Percentiles rank a stretch among this genome's conserved stretches.
Conservation (phyloP, 2,888 invertebrate genomes). For the Calliscelio sp. region DNA sequence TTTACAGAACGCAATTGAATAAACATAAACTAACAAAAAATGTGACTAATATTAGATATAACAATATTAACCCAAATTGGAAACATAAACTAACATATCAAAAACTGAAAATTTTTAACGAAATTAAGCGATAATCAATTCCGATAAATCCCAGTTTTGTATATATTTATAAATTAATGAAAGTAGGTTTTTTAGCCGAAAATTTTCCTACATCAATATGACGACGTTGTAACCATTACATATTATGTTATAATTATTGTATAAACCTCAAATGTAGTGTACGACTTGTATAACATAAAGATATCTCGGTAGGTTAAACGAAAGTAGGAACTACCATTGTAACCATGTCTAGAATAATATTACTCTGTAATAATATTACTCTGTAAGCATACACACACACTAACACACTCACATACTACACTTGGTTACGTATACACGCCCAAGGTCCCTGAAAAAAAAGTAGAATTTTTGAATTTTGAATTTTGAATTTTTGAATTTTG, state of each 20-base stretch:
- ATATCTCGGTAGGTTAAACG: constrained; percentile 2
- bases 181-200: background rate
- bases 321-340: constrained; percentile 20
- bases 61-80: constrained; percentile 41
- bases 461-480: too few species aligned
- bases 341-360: too few species aligned
- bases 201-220: constrained; percentile 19
- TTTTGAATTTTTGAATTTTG: too few species aligned
- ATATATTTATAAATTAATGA: background rate
- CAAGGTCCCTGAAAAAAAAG: too few species aligned
- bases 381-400: too few species aligned
- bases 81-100: constrained; percentile 72
- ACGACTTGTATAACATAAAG: background rate
- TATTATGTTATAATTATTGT: too few species aligned
- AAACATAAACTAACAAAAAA: constrained; percentile 41
- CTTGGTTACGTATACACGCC: too few species aligned
- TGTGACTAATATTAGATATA: constrained; percentile 41
- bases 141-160: background rate
- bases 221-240: too few species aligned
- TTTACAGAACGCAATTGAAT: constrained; percentile 28
- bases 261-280: too few species aligned
- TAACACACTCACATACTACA: too few species aligned
- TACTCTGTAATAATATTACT: too few species aligned
- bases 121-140: background rate
- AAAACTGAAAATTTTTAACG: constrained; percentile 51